phyloP scores from a whole-genome alignment of 2,797 vertebrate genomes.

The Sparus aurata region DNA sequence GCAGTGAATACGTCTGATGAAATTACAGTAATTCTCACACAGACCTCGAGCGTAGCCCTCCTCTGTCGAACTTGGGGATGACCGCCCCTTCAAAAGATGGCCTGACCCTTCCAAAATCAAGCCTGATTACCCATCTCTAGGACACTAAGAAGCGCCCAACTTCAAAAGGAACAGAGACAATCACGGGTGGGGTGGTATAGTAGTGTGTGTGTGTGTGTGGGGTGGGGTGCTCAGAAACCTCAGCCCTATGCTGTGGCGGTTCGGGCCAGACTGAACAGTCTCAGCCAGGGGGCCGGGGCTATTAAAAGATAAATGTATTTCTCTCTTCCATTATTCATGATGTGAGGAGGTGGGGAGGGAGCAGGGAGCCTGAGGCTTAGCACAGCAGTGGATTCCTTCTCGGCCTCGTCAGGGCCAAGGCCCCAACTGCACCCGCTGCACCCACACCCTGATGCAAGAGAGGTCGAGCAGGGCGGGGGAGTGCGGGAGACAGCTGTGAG shows the following conservation, averaged over 20 bases:
- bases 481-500: slow-evolving; percentile 71
- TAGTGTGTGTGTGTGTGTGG: slow-evolving; percentile 11
- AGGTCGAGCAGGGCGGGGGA: slow-evolving; percentile 52
- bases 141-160: slow-evolving; percentile 86
- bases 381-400: slow-evolving; percentile 81
- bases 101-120: slow-evolving; percentile 85
- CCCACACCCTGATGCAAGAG: slow-evolving; percentile 71
- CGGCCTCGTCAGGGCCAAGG: slow-evolving; percentile 70
- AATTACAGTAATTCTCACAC: slow-evolving; percentile 66
- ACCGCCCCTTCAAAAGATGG: slow-evolving; percentile 74
- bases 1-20: slow-evolving; percentile 37
- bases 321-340: slow-evolving; percentile 90
- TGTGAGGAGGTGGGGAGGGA: slow-evolving; percentile 78
- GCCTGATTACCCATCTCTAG: slow-evolving; percentile 89
- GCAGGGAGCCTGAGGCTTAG: slow-evolving; percentile 81
- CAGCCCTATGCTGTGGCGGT: slow-evolving; percentile 68
- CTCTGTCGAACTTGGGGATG: slow-evolving; percentile 70
- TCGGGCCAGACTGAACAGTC: slow-evolving; percentile 78
- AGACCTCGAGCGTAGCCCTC: slow-evolving; percentile 41
- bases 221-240: slow-evolving; percentile 72
- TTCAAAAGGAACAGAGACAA: slow-evolving; percentile 88
- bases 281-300: slow-evolving; percentile 79
- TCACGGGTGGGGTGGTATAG: slow-evolving; percentile 64
- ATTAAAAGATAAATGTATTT: slow-evolving; percentile 92
- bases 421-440: slow-evolving; percentile 70